These are phyloP conservation scores for Nomada ferruginata DNA, from an alignment of 2,888 invertebrate genomes.

Conservation along the genomic window DNA sequence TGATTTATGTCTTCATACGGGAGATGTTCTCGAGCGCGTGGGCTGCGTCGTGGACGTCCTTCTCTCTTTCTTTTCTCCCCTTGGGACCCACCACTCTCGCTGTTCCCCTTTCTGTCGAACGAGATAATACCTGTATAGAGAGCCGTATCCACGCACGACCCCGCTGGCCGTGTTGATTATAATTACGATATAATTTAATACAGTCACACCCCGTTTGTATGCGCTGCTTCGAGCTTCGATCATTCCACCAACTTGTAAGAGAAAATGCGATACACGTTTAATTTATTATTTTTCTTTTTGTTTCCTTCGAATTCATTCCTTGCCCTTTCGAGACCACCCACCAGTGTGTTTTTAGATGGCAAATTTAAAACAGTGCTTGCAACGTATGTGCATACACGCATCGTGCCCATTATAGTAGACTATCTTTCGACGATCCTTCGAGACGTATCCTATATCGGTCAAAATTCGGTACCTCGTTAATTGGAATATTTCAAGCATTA, in stretches of 20 bases:
- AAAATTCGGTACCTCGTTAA: neutral
- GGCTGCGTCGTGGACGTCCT: conserved; percentile 55
- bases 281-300: neutral
- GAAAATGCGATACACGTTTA: neutral
- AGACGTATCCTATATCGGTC: neutral
- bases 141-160: neutral
- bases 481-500: neutral
- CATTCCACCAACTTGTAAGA: neutral
- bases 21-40: conserved; percentile 78
- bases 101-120: conserved; percentile 37
- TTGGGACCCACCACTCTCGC: neutral
- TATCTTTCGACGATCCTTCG: neutral
- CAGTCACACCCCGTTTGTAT: conserved; percentile 44
- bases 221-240: conserved; percentile 8
- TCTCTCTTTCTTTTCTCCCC: conserved; percentile 24
- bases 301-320: neutral
- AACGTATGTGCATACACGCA: too few relatives aligned
- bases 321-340: conserved; percentile 23
- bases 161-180: conserved; percentile 39
- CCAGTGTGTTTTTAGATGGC: neutral
- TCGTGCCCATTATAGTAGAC: too few relatives aligned
- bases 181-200: conserved; percentile 58
- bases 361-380: too few relatives aligned
- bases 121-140: conserved; percentile 32
- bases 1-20: conserved; percentile 83